Conservation (phyloP, 2,888 invertebrate genomes). For the Alentia gelatinosa region DNA sequence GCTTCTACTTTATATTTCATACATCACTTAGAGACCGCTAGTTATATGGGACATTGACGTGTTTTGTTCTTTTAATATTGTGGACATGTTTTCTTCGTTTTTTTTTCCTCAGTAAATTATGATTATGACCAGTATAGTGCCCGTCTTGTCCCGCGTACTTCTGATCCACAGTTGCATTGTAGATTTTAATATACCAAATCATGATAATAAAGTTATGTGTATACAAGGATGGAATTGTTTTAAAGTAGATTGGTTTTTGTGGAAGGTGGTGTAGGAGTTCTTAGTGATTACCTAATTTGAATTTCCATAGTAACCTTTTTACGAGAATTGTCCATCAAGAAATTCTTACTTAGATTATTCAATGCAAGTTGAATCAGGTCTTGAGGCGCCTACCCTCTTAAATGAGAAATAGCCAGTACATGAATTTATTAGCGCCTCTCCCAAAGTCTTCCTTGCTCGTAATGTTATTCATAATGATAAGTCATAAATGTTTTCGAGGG, state of each 20-base stretch:
- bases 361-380: too few species aligned
- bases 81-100: neutral
- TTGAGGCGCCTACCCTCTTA: too few species aligned
- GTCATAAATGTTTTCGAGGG: too few species aligned
- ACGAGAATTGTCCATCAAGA: too few species aligned
- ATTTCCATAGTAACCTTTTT: too few species aligned
- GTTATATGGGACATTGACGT: neutral
- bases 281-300: too few species aligned
- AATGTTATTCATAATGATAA: too few species aligned
- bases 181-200: neutral
- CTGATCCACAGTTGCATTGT: neutral
- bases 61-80: neutral
- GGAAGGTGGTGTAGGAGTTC: too few species aligned
- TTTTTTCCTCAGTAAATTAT: neutral
- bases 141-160: neutral
- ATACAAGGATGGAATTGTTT: neutral
- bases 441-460: too few species aligned
- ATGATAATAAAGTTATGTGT: neutral
- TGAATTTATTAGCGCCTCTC: too few species aligned
- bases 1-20: neutral
- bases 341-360: too few species aligned
- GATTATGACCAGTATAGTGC: constrained; percentile 7
- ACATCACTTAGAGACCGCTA: neutral
- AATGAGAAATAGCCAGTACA: too few species aligned
- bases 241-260: neutral